These are phyloP conservation scores for Crossaster papposus DNA, from an alignment of 53 echinoderm and acorn worm species.

Conservation along the genomic window DNA sequence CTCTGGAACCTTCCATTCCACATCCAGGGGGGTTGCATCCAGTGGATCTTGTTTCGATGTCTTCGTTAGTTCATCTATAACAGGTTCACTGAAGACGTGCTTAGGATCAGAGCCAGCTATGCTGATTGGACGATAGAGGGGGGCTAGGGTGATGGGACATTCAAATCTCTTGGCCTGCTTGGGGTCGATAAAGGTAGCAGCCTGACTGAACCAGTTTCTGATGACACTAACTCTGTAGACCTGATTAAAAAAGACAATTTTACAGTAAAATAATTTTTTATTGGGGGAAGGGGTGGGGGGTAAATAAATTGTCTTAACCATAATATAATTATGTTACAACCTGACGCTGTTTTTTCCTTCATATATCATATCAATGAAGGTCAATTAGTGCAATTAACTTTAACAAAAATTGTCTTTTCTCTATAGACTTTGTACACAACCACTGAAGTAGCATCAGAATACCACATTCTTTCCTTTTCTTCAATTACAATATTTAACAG, in stretches of 20 bases:
- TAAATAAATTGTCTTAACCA: no score
- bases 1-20: slow-evolving; percentile 85
- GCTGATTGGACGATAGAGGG: slow-evolving; percentile 81
- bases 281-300: no score
- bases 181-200: slow-evolving; percentile 66
- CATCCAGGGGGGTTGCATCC: slow-evolving; percentile 80
- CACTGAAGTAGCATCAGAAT: no score
- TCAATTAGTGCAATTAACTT: no score
- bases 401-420: no score
- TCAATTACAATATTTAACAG: no score
- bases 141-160: slow-evolving; percentile 82
- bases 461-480: no score
- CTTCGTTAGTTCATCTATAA: slow-evolving; percentile 87
- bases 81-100: slow-evolving; percentile 88
- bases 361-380: no score
- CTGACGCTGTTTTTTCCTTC: no score
- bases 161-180: slow-evolving; percentile 74
- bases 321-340: background rate
- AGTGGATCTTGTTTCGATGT: slow-evolving; percentile 94
- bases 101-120: slow-evolving; percentile 85
- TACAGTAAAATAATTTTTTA: no score
- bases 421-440: no score
- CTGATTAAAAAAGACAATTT: slow-evolving; percentile 41
- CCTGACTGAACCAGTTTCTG: slow-evolving; percentile 73
- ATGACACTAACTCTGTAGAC: slow-evolving; percentile 73